Evolutionary conservation across 2,797 vertebrate species (phyloP).

Genomic region (Ispidina lecontei): DNA sequence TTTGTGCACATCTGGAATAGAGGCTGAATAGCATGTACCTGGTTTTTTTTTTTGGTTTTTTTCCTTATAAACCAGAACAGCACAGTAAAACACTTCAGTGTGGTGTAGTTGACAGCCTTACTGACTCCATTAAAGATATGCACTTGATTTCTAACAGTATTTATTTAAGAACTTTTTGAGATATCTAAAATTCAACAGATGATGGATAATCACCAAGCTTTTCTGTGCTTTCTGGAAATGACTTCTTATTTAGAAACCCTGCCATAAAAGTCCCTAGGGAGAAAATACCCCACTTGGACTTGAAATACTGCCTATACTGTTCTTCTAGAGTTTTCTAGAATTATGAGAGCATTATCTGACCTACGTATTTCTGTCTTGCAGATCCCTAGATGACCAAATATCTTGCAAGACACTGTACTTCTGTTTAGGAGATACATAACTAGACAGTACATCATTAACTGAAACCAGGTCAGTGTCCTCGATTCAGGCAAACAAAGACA

Average conservation of each 20-base stretch:
- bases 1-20: not conserved
- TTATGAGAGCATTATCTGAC: not conserved
- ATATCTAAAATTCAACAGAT: not conserved
- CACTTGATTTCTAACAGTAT: not conserved
- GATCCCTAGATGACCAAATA: not conserved
- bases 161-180: not conserved
- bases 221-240: not conserved
- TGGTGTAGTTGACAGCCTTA: not conserved
- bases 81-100: not conserved
- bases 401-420: not conserved
- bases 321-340: not conserved
- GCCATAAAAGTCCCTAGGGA: not conserved
- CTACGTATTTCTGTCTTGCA: not conserved
- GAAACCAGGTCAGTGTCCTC: slow-evolving; percentile 28
- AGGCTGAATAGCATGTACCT: not conserved
- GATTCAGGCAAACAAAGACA: slow-evolving; percentile 37
- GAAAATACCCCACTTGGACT: not conserved
- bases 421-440: not conserved
- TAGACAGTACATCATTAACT: not conserved
- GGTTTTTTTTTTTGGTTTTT: not conserved
- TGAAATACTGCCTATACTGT: not conserved
- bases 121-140: not conserved
- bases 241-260: not conserved
- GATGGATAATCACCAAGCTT: not conserved
- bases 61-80: not conserved